These are phyloP conservation scores for Pseudolaguvia tuberculata DNA, from an alignment of 2,113 vertebrate genomes.

Conservation along the genomic window DNA sequence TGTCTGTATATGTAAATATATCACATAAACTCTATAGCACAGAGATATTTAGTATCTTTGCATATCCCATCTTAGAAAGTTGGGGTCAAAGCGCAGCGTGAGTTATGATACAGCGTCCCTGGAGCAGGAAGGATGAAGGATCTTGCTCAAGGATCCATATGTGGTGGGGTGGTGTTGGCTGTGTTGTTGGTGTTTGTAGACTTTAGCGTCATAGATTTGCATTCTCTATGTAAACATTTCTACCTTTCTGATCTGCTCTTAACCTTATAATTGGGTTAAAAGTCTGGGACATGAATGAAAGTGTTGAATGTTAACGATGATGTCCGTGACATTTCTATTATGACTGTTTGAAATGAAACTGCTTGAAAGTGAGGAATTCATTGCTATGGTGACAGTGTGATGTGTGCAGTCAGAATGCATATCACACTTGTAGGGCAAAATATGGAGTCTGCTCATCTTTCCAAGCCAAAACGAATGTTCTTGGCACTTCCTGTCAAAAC, in stretches of 20 bases:
- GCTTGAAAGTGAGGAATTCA: slow-evolving; percentile 35
- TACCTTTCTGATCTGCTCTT: background rate
- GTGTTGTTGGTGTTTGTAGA: no score
- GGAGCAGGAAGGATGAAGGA: no score
- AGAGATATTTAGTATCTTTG: no score
- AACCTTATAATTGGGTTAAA: background rate
- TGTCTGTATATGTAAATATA: no score
- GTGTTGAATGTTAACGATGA: slow-evolving; percentile 13
- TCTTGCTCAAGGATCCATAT: no score
- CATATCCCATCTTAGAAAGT: no score
- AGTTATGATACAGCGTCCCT: no score
- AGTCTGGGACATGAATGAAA: background rate
- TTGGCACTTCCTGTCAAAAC: slow-evolving; percentile 51
- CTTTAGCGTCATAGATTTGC: no score
- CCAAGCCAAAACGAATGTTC: slow-evolving; percentile 49
- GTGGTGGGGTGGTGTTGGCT: no score
- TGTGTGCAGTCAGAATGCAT: slow-evolving; percentile 55
- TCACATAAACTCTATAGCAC: no score
- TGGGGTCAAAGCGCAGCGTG: no score
- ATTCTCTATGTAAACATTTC: no score
- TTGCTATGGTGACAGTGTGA: slow-evolving; percentile 48
- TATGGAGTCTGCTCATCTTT: slow-evolving; percentile 53
- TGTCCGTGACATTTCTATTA: slow-evolving; percentile 12
- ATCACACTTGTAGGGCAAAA: slow-evolving; percentile 58
- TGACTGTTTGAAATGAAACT: slow-evolving; percentile 25